Evolutionary conservation across 2,888 invertebrate species (phyloP), one percentile per base, ranked within the genome.

Genomic region (Drosophila cracens): DNA sequence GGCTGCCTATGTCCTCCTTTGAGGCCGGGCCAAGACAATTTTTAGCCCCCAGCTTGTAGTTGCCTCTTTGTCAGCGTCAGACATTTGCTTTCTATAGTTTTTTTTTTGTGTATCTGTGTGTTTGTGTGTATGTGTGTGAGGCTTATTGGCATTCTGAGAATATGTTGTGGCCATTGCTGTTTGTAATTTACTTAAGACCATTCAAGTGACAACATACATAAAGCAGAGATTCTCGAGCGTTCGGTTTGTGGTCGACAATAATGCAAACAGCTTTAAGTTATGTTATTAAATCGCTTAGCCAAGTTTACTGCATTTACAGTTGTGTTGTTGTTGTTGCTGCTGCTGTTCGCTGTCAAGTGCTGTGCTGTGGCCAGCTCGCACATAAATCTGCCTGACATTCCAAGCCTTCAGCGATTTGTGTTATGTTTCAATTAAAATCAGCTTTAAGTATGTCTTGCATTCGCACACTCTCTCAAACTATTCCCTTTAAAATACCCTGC

Each of bases 151-250:
- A 73, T 72, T 78, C 74, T 68, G 63, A 72, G 76, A 61, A 73
- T 70, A 69, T 76, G 73, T 75, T 82, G 74, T 58, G 73, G 78
- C 57, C 57, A 61, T 66, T 70, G 76, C 72, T 74, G 73, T 64
- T 82, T 86, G 79, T 84, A 86, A 88, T 87, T 87, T 82, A 86
- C 79, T 84, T 86, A 79, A 81, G 81, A 64, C 77, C 76, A 73
- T 78, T 85, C 64, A 82, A 79, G 73, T 70, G 79, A 76, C 81
- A 79, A 73, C 74, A 74, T 63, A 56, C 40, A 74, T 65, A 72
- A 58, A 54, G 65, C 66, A 21, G 4, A 33, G 46, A 29, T 64
- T 65, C 36, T 61, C 10, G 8, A 25, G 29, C 56, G 11, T 13
- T 38, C 29, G 38, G 29, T 18, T 18, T 43, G 62, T 48, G 70